A percentile compares a stretch with the other conserved stretches of the same genome.
Evolutionary conservation across 2,888 invertebrate genomes (phyloP).

Genomic region (Parnassius glacialis): DNA sequence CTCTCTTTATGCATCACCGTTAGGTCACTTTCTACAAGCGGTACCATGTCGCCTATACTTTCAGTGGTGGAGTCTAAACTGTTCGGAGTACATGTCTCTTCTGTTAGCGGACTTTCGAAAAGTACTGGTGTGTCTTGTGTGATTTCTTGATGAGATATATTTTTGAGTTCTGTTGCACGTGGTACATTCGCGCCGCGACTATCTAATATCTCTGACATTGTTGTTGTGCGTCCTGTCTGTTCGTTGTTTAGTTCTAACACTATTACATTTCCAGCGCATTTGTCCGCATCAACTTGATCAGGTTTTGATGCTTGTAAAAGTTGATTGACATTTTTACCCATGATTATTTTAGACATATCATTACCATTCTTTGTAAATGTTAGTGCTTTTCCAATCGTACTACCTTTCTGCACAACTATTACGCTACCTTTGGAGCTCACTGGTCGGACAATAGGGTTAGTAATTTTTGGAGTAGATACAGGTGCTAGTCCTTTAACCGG

Average conservation of each 20-base stretch:
- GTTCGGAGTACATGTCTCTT: conserved; percentile 63
- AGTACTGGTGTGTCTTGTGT: conserved; percentile 82
- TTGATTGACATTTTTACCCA: conserved; percentile 76
- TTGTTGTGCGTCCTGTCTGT: conserved; percentile 67
- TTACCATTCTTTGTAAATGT: conserved; percentile 72
- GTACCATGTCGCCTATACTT: conserved; percentile 62
- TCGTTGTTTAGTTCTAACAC: conserved; percentile 74
- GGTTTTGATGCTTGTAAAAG: conserved; percentile 66
- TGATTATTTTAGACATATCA: conserved; percentile 76
- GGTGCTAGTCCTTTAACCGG: conserved; percentile 69
- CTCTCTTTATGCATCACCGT: conserved; percentile 52
- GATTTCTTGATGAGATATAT: conserved; percentile 50
- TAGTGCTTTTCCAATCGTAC: conserved; percentile 72
- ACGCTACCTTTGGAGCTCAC: conserved; percentile 78
- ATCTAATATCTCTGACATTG: conserved; percentile 73
- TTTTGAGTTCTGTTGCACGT: conserved; percentile 44
- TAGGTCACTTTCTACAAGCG: conserved; percentile 52
- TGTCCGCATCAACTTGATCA: conserved; percentile 58
- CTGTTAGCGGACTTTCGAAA: conserved; percentile 64
- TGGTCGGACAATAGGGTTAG: conserved; percentile 69
- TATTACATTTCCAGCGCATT: conserved; percentile 69
- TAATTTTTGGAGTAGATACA: conserved; percentile 60
- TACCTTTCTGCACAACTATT: conserved; percentile 82
- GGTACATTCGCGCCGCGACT: conserved; percentile 48
- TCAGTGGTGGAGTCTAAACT: conserved; percentile 68